Percentiles rank a stretch among this genome's conserved stretches.
Conservation (phyloP, 1,140 invertebrate genomes). For the Battus philenor region DNA sequence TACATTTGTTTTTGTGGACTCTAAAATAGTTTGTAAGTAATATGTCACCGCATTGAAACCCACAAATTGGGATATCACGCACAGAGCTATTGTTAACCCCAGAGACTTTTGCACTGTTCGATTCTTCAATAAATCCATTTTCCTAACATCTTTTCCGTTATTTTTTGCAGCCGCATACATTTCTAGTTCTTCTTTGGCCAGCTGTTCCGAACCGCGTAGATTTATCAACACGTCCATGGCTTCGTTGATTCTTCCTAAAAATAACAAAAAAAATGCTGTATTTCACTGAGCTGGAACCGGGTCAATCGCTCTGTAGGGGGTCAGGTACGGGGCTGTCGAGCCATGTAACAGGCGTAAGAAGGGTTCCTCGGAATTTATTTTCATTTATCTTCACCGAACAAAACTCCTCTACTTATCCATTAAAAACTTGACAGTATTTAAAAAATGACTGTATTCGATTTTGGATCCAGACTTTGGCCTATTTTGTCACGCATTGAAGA, state of each 20-base stretch:
- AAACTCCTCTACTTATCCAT: no score
- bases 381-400: no score
- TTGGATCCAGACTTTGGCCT: no score
- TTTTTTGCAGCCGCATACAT: conserved; percentile 13
- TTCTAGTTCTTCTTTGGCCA: conserved; percentile 3
- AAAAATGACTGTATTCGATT: no score
- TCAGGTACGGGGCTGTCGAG: no score
- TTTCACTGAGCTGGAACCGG: no score
- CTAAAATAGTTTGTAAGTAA: conserved; percentile 82
- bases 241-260: conserved; percentile 1
- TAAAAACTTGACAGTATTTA: no score
- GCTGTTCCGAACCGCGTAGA: conserved; percentile 11
- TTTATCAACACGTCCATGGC: background rate
- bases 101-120: conserved; percentile 73
- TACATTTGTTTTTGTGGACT: conserved; percentile 76
- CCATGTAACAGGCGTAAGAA: no score
- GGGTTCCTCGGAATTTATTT: no score
- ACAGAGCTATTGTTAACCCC: conserved; percentile 67
- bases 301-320: no score
- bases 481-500: no score
- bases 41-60: conserved; percentile 84
- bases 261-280: no score
- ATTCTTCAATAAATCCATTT: conserved; percentile 31
- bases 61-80: conserved; percentile 80
- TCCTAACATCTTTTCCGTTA: conserved; percentile 22